These are phyloP conservation scores for Thalpophila matura DNA, from an alignment of 2,888 invertebrate genomes.

Conservation along the genomic window DNA sequence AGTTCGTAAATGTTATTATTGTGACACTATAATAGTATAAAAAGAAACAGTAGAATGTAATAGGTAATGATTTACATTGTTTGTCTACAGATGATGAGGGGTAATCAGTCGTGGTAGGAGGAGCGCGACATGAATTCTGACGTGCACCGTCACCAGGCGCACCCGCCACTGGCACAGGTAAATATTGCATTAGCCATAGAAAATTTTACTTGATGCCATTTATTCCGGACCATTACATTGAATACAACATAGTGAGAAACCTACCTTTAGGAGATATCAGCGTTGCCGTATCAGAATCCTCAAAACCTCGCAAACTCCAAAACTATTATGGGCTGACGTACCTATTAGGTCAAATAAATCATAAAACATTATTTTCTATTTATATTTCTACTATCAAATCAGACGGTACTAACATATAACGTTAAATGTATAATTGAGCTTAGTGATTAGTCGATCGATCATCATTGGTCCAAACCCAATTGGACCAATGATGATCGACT, in stretches of 20 bases:
- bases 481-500: not conserved
- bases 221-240: too few species aligned
- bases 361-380: not conserved
- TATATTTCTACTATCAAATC: too few species aligned
- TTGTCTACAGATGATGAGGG: constrained; percentile 87
- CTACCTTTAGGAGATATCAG: constrained; percentile 16
- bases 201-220: too few species aligned
- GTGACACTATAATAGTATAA: not conserved
- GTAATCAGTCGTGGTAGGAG: constrained; percentile 81
- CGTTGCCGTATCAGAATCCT: not conserved
- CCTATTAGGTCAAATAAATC: not conserved
- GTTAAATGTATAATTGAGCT: constrained; percentile 19
- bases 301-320: not conserved
- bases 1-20: not conserved
- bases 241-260: too few species aligned
- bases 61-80: constrained; percentile 28
- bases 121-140: constrained; percentile 88
- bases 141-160: constrained; percentile 89
- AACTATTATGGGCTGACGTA: not conserved
- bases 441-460: too few species aligned
- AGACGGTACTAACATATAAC: constrained; percentile 2
- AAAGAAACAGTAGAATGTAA: not conserved
- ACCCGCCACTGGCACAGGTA: constrained; percentile 89
- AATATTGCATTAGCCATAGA: not conserved
- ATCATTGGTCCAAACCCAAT: too few species aligned